These are phyloP conservation scores for Lasioglossum lativentre DNA, from an alignment of 2,888 invertebrate species.

Conservation along the genomic window DNA sequence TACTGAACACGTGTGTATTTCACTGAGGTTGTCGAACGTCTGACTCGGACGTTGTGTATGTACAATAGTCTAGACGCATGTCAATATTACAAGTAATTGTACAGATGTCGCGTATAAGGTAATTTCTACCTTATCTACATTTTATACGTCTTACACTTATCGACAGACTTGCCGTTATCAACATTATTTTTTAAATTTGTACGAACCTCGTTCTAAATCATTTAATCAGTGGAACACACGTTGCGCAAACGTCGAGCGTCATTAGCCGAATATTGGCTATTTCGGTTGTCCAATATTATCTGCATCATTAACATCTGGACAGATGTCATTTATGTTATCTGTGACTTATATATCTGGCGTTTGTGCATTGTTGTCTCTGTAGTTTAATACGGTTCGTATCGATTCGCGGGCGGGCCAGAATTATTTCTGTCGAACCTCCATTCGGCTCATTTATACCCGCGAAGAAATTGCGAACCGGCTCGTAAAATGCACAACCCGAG, in stretches of 20 bases:
- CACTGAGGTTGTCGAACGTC: no score
- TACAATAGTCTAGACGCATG: no score
- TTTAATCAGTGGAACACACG: background rate
- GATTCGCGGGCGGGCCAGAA: background rate
- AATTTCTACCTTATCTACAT: no score
- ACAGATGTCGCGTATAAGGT: no score
- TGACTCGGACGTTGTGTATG: no score
- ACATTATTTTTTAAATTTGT: background rate
- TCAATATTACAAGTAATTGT: no score
- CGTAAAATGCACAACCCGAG: constrained; percentile 39
- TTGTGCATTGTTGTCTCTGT: background rate
- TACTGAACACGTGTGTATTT: no score
- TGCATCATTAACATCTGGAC: background rate
- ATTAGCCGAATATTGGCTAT: background rate
- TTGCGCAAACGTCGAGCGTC: background rate
- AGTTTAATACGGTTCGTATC: background rate
- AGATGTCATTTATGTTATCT: constrained; percentile 10
- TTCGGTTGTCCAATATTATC: constrained; percentile 1
- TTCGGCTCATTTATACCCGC: background rate
- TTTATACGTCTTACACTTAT: no score
- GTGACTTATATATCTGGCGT: background rate
- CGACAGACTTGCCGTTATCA: no score
- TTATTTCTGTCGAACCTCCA: background rate
- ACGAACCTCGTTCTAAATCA: background rate
- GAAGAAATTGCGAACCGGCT: constrained; percentile 12